Evolutionary conservation across 2,888 invertebrate genomes (phyloP).

Genomic region (Habrosyne pyritoides): DNA sequence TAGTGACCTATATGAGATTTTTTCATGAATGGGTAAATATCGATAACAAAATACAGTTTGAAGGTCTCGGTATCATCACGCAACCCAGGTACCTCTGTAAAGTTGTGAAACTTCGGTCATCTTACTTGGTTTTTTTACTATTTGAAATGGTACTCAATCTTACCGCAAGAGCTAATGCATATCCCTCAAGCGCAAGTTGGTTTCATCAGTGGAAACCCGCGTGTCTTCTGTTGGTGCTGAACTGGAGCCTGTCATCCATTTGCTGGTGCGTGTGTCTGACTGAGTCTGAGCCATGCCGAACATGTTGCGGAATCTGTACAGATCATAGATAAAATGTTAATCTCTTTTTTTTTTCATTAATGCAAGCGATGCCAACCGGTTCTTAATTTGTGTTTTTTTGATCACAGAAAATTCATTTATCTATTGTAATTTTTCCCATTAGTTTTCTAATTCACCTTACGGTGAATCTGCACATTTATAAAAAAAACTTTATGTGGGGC

Average conservation of each 20-base stretch:
- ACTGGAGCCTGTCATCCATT: slow-evolving; percentile 69
- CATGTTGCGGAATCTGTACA: slow-evolving; percentile 50
- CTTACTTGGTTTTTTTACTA: too few species aligned
- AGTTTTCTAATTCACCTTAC: not conserved
- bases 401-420: too few species aligned
- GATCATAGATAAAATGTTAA: not conserved
- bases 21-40: too few species aligned
- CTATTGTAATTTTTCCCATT: too few species aligned
- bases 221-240: slow-evolving; percentile 74
- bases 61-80: too few species aligned
- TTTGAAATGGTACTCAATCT: too few species aligned
- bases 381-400: not conserved
- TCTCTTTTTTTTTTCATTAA: not conserved
- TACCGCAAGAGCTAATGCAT: slow-evolving; percentile 49
- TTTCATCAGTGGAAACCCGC: slow-evolving; percentile 63
- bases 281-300: slow-evolving; percentile 44
- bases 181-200: slow-evolving; percentile 64
- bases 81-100: too few species aligned
- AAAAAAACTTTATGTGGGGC: too few species aligned
- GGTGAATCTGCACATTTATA: too few species aligned
- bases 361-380: not conserved
- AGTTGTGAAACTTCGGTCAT: too few species aligned
- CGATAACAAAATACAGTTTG: too few species aligned
- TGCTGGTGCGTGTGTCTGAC: slow-evolving; percentile 51
- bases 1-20: too few species aligned